phyloP scores from a whole-genome alignment of 2,888 invertebrate species.

The Parthenolecanium corni region DNA sequence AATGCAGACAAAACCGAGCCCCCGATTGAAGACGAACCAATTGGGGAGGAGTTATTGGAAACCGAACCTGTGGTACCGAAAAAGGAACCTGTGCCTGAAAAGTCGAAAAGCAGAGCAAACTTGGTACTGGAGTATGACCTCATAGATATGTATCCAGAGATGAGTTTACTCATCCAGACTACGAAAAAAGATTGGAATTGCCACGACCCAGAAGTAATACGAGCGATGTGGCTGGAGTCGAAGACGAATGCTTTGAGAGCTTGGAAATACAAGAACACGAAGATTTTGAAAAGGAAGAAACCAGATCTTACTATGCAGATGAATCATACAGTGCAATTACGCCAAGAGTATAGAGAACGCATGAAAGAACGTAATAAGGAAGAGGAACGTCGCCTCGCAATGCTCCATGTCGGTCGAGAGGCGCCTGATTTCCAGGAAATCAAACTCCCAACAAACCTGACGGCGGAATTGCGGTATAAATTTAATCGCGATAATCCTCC shows the following conservation, averaged over 20 bases:
- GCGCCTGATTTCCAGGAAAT: constrained; percentile 7
- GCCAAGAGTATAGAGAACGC: not conserved
- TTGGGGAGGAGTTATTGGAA: no score
- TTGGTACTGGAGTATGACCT: constrained; percentile 13
- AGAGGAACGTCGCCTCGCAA: not conserved
- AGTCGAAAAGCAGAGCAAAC: not conserved
- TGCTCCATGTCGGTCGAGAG: not conserved
- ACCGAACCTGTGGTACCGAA: no score
- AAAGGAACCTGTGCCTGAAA: no score
- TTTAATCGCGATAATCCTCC: constrained; percentile 18
- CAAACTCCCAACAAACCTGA: constrained; percentile 2
- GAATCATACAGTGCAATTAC: not conserved
- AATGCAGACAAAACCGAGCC: no score
- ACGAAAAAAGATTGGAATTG: constrained; percentile 18
- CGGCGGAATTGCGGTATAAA: constrained; percentile 18
- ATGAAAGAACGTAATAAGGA: constrained; percentile 8
- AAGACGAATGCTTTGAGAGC: not conserved
- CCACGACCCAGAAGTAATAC: constrained; percentile 19
- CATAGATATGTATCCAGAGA: constrained; percentile 1
- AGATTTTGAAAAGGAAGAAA: not conserved
- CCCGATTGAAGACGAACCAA: no score
- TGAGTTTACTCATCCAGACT: constrained; percentile 5
- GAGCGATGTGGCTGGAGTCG: constrained; percentile 16
- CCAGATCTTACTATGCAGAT: not conserved
- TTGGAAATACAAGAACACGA: constrained; percentile 12